Evolutionary conservation across 2,888 invertebrate species (phyloP).

Genomic region (Girardia tigrina): DNA sequence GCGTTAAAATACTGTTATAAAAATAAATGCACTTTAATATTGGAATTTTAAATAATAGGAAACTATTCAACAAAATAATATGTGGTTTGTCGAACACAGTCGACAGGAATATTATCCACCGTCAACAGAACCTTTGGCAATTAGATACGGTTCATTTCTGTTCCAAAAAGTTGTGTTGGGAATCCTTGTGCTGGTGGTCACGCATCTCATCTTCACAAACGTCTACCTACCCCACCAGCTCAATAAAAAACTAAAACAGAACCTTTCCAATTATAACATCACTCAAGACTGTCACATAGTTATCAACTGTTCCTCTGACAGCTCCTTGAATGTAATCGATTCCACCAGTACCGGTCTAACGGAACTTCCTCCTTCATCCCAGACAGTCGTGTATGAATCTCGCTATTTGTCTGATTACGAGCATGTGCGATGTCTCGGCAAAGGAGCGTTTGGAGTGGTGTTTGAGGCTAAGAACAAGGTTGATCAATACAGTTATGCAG

Average conservation of each 20-base stretch:
- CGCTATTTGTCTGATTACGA: conserved; percentile 71
- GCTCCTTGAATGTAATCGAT: neutral
- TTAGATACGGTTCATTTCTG: too few species aligned
- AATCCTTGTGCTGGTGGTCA: too few species aligned
- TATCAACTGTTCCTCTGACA: neutral
- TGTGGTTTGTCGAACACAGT: neutral
- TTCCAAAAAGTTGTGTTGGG: too few species aligned
- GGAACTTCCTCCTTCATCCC: conserved; percentile 16
- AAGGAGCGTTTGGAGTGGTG: conserved; percentile 86
- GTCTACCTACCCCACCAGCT: too few species aligned
- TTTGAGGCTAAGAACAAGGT: conserved; percentile 83
- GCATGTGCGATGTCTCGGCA: conserved; percentile 48
- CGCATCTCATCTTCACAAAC: too few species aligned
- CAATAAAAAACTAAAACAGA: neutral
- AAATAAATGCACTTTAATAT: too few species aligned
- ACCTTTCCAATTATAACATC: neutral
- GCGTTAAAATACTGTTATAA: too few species aligned
- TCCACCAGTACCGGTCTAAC: conserved; percentile 55
- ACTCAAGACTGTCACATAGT: neutral
- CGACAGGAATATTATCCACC: neutral
- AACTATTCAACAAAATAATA: too few species aligned
- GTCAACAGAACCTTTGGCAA: too few species aligned
- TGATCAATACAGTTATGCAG: conserved; percentile 81
- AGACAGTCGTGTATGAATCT: conserved; percentile 42
- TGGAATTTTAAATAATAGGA: too few species aligned